These are phyloP conservation scores for Emydocephalus ijimae DNA, from an alignment of 2,113 vertebrate genomes.

Conservation along the genomic window DNA sequence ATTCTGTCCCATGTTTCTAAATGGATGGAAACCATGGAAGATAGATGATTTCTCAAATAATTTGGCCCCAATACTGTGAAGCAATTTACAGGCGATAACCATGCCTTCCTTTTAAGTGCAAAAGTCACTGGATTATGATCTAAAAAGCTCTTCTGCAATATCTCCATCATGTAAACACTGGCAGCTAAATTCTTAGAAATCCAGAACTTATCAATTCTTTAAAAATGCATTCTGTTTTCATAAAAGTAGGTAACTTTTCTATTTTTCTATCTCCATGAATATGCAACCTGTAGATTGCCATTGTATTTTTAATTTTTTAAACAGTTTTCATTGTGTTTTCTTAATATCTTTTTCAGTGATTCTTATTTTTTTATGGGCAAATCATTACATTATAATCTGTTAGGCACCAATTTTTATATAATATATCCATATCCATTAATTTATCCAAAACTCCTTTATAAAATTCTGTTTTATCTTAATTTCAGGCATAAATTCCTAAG, in stretches of 20 bases:
- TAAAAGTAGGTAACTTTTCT: background rate
- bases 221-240: background rate
- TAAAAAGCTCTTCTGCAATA: background rate
- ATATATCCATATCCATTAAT: background rate
- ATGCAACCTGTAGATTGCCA: background rate
- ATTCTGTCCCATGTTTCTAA: background rate
- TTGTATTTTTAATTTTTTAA: background rate
- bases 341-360: background rate
- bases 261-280: background rate
- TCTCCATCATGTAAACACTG: background rate
- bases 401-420: background rate
- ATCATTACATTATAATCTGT: background rate
- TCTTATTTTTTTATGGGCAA: background rate
- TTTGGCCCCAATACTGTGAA: background rate
- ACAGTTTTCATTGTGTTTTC: background rate
- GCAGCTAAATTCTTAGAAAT: background rate
- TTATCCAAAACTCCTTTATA: background rate
- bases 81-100: background rate
- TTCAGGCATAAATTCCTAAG: background rate
- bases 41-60: background rate
- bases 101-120: background rate
- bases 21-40: background rate
- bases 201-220: background rate
- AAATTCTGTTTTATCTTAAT: background rate
- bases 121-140: background rate